A percentile compares a stretch with the other conserved stretches of the same genome.
These are phyloP conservation scores for Tuta absoluta DNA, from an alignment of 2,888 invertebrate species.

Conservation along the genomic window DNA sequence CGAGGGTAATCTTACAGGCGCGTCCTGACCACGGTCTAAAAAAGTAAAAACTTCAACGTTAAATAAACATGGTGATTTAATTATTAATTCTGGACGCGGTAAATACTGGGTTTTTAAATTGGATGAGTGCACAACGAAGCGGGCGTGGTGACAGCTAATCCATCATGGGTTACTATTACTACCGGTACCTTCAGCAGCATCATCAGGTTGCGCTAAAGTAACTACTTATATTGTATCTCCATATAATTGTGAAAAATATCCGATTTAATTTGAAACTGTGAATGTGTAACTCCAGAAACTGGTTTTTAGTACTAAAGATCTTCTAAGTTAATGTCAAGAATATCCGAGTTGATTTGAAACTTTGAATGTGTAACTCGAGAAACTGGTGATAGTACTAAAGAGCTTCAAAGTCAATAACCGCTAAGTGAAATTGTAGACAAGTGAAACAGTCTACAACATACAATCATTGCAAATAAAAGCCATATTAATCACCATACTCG, in stretches of 20 bases:
- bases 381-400: slow-evolving; percentile 44
- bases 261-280: too few relatives aligned
- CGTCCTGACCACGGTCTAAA: slow-evolving; percentile 41
- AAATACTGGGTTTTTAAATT: slow-evolving; percentile 65
- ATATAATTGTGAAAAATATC: too few relatives aligned
- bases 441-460: slow-evolving; percentile 50
- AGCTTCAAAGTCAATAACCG: slow-evolving; percentile 63
- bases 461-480: slow-evolving; percentile 71
- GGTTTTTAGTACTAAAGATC: too few relatives aligned
- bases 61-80: slow-evolving; percentile 44
- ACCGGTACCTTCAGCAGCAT: slow-evolving; percentile 49
- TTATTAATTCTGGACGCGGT: slow-evolving; percentile 23
- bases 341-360: too few relatives aligned
- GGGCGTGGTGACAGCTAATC: slow-evolving; percentile 57
- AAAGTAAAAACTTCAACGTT: slow-evolving; percentile 42
- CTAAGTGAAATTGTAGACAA: slow-evolving; percentile 43
- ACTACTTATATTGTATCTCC: too few relatives aligned
- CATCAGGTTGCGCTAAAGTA: too few relatives aligned
- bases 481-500: slow-evolving; percentile 56
- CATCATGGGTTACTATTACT: slow-evolving; percentile 55
- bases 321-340: too few relatives aligned
- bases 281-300: too few relatives aligned
- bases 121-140: slow-evolving; percentile 54
- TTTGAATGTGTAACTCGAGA: too few relatives aligned
- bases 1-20: slow-evolving; percentile 37